Evolutionary conservation across 2,888 invertebrate genomes (phyloP).

Genomic region (Tipula confusa): DNA sequence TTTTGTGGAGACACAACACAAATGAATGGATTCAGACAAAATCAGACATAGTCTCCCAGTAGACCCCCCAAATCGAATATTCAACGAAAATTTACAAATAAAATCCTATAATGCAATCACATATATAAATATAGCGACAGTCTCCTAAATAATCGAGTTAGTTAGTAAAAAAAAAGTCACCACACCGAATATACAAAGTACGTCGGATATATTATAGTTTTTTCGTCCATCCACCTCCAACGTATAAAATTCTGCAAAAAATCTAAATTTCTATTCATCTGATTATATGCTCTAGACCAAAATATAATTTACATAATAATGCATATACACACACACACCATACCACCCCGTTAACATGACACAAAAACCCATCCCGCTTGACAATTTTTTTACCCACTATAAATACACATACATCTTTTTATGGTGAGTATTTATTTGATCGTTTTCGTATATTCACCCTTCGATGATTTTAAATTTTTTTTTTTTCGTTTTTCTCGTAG

Average conservation of each 20-base stretch:
- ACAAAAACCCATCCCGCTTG: no score
- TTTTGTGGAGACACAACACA: no score
- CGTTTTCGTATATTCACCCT: slow-evolving; percentile 20
- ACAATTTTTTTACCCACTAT: neutral
- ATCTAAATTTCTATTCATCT: neutral
- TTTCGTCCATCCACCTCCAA: neutral
- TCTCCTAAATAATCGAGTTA: neutral
- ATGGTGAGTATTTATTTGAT: slow-evolving; percentile 25
- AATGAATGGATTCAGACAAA: no score
- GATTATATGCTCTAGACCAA: slow-evolving; percentile 16
- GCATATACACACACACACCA: neutral
- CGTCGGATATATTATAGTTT: neutral
- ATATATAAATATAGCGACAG: neutral
- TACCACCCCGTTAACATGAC: no score
- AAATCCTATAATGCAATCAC: neutral
- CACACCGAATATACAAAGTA: neutral
- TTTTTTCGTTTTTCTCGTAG: neutral
- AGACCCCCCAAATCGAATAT: no score
- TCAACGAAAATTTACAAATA: no score
- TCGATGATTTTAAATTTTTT: neutral
- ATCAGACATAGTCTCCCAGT: no score
- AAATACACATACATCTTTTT: neutral
- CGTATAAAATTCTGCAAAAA: neutral
- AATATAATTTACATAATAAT: slow-evolving; percentile 25
- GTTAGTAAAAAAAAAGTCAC: neutral